A percentile compares a stretch with the other conserved stretches of the same genome.
phyloP scores from a whole-genome alignment of 2,797 vertebrate species.

The Melanotaenia boesemani region DNA sequence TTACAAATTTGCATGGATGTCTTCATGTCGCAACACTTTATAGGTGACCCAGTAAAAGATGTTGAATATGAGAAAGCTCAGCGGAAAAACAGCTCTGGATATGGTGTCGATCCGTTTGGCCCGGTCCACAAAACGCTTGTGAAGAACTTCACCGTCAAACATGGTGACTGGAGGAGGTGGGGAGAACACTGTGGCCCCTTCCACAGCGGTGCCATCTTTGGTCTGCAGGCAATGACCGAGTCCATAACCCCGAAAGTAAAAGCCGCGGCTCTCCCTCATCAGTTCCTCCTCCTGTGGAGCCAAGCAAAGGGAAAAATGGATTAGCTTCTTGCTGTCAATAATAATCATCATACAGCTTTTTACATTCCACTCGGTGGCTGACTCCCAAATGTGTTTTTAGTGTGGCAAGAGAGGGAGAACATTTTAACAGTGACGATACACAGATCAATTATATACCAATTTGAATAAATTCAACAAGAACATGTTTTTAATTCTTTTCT shows the following conservation, averaged over 20 bases:
- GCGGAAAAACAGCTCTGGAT: conserved; percentile 91
- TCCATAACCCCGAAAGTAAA: conserved; percentile 91
- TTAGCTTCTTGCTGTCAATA: conserved; percentile 51
- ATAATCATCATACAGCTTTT: conserved; percentile 45
- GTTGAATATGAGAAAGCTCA: conserved; percentile 95
- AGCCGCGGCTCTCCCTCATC: conserved; percentile 86
- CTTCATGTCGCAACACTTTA: conserved; percentile 92
- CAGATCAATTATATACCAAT: no score
- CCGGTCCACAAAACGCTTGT: conserved; percentile 86
- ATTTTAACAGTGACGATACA: background rate
- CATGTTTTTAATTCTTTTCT: no score
- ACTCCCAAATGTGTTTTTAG: conserved; percentile 36
- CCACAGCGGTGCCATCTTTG: conserved; percentile 81
- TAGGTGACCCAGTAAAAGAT: conserved; percentile 97
- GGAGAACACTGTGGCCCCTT: conserved; percentile 80
- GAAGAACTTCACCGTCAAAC: conserved; percentile 83
- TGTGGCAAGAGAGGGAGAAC: conserved; percentile 21
- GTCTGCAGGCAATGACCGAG: conserved; percentile 89
- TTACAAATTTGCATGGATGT: conserved; percentile 89
- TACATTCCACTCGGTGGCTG: conserved; percentile 25
- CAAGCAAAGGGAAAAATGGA: conserved; percentile 54
- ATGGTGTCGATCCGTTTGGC: conserved; percentile 95
- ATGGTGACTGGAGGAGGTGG: conserved; percentile 77
- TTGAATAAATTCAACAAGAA: background rate
- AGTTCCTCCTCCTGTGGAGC: conserved; percentile 89